These are phyloP conservation scores for Botia almorhae DNA, from an alignment of 2,797 vertebrate genomes.

Conservation along the genomic window DNA sequence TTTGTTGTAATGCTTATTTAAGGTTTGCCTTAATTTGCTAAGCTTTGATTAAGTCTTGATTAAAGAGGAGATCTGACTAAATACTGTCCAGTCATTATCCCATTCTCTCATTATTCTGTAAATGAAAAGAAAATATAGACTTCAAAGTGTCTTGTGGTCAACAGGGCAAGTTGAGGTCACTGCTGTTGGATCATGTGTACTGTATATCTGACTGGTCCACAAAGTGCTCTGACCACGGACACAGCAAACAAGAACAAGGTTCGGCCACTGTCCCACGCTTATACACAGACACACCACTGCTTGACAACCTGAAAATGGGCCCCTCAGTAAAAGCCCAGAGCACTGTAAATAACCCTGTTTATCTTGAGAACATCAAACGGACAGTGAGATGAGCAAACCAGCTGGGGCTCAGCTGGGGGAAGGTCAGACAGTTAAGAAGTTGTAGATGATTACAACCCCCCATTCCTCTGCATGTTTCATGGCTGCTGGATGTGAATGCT, in stretches of 20 bases:
- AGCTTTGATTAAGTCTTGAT: conserved; percentile 10
- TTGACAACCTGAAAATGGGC: conserved; percentile 42
- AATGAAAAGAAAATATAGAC: conserved; percentile 25
- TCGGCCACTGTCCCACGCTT: conserved; percentile 26
- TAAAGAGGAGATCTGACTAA: conserved; percentile 31
- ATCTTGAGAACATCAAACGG: conserved; percentile 72
- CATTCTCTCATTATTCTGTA: conserved; percentile 38
- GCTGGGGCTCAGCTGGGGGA: conserved; percentile 64
- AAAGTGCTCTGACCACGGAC: conserved; percentile 17
- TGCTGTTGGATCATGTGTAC: conserved; percentile 25
- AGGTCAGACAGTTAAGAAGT: conserved; percentile 30
- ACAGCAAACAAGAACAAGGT: conserved; percentile 28
- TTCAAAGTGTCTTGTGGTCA: conserved; percentile 40
- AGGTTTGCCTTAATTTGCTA: conserved; percentile 38
- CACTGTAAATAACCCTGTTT: conserved; percentile 75
- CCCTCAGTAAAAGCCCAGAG: conserved; percentile 51
- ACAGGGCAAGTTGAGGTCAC: conserved; percentile 46
- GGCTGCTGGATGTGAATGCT: conserved; percentile 39
- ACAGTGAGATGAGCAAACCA: conserved; percentile 74
- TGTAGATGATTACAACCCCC: conserved; percentile 31
- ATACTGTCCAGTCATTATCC: conserved; percentile 26
- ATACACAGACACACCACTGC: conserved; percentile 58
- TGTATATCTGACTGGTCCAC: conserved; percentile 27
- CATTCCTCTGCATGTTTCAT: conserved; percentile 51
- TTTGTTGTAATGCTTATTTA: conserved; percentile 20